Conservation (phyloP, 2,113 vertebrate species). For the Neogale vison region DNA sequence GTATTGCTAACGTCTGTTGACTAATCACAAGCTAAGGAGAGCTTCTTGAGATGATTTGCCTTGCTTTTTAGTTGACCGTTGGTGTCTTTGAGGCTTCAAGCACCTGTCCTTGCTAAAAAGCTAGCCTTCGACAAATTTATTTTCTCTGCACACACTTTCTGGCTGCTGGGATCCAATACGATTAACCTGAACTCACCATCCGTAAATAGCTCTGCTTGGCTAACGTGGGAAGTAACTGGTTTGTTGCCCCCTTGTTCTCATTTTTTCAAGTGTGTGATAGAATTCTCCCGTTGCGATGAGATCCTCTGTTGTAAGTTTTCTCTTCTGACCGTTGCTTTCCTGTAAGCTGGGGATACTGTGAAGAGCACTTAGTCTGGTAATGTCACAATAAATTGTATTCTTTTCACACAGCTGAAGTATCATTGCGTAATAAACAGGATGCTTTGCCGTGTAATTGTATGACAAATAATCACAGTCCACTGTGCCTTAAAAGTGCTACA, state of each 20-base stretch:
- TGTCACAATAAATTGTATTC: not conserved
- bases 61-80: not conserved
- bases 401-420: not conserved
- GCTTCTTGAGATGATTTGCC: not conserved
- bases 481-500: constrained; percentile 34
- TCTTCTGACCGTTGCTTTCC: constrained; percentile 19
- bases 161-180: not conserved
- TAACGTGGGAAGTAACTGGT: constrained; percentile 14
- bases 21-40: not conserved
- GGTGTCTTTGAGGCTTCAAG: not conserved
- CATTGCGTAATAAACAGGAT: not conserved
- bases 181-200: not conserved
- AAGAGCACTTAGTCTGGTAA: constrained; percentile 4
- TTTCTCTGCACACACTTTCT: not conserved
- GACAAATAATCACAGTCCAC: constrained; percentile 14
- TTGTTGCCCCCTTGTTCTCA: not conserved
- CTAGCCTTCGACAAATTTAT: not conserved
- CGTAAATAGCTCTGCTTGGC: not conserved
- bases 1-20: not conserved
- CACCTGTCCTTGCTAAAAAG: not conserved
- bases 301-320: not conserved
- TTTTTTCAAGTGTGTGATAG: not conserved
- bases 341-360: not conserved
- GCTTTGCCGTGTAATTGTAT: constrained; percentile 4
- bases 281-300: not conserved